phyloP scores from a whole-genome alignment of 1,140 invertebrate genomes.

The Neelides sp. region DNA sequence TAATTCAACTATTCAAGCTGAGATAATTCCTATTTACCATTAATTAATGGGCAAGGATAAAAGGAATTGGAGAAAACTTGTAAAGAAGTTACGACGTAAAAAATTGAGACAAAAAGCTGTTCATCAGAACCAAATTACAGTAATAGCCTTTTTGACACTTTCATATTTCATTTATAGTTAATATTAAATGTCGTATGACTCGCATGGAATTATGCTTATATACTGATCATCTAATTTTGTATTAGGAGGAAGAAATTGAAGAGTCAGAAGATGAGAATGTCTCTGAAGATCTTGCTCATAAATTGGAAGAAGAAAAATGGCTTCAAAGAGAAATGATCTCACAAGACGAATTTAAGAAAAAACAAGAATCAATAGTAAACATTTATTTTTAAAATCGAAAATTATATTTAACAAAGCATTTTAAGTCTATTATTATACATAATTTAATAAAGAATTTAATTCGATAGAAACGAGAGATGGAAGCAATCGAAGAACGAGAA shows the following conservation, averaged over 20 bases:
- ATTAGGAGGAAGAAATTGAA: background rate
- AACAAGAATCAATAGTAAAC: conserved; percentile 1
- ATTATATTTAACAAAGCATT: background rate
- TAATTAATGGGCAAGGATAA: conserved; percentile 24
- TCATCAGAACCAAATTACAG: background rate
- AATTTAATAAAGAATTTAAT: background rate
- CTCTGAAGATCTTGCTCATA: background rate
- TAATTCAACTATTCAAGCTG: no score
- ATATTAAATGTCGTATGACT: no score
- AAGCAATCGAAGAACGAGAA: conserved; percentile 19
- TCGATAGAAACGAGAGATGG: conserved; percentile 15
- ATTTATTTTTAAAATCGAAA: background rate
- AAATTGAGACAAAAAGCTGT: conserved; percentile 12
- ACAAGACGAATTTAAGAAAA: conserved; percentile 9
- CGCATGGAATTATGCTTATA: background rate
- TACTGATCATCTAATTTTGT: background rate
- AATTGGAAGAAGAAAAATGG: conserved; percentile 17
- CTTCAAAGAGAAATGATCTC: conserved; percentile 14
- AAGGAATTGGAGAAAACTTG: conserved; percentile 25
- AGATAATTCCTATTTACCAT: no score
- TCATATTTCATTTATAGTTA: no score
- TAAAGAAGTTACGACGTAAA: conserved; percentile 27
- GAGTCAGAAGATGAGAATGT: background rate
- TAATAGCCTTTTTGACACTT: no score
- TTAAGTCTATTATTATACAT: background rate